Evolutionary conservation across 1,140 invertebrate species (phyloP), one percentile per base, ranked within the genome.

Genomic region (Laodelphax striatellus): DNA sequence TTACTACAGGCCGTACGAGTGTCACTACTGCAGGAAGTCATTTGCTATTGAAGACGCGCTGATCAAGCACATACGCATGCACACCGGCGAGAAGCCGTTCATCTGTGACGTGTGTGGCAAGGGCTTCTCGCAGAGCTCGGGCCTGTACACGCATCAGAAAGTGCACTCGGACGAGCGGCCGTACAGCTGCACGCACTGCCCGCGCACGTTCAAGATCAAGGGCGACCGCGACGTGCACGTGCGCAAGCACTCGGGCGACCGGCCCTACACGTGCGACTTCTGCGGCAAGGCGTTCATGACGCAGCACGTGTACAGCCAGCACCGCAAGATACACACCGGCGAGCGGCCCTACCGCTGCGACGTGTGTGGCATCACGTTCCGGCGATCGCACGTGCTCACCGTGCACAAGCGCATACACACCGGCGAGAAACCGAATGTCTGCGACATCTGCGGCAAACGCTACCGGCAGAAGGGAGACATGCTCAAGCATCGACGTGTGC

Each of bases 51-150:
- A 66, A 58, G 62, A 66, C 55, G 61, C 62, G 21, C 69, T 81
- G 52, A 70, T 75, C 43, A 76, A 77, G 64, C 80, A 82, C 65
- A 74, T 75, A 66, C 70, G 76, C 60, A 77, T 76, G 63, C 79
- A 90, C 72, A 88, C 86, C 1, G 87, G 82, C 5, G 81, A 83
- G 70, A 82, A 82, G 68, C 82, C 81, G 0, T 85, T 79, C 54
- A 64, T 63, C 16, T 67, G 66, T 62, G 64, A 64, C 19, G 34
- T 55, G 22, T 67, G 66, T 56, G 66, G 66, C 14, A 66, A 66
- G 53, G 62, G 62, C 8, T 67, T 67, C 46, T 60, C 62, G 13
- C 64, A 65, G 41, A 67, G 60, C 38, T 64, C 64, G 3, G 63
- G 62, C 11, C 44, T 67, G 14, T 64, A 67, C 56, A 67, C 66